Conservation (phyloP, 1,140 invertebrate species). For the Trichonephila clavipes region DNA sequence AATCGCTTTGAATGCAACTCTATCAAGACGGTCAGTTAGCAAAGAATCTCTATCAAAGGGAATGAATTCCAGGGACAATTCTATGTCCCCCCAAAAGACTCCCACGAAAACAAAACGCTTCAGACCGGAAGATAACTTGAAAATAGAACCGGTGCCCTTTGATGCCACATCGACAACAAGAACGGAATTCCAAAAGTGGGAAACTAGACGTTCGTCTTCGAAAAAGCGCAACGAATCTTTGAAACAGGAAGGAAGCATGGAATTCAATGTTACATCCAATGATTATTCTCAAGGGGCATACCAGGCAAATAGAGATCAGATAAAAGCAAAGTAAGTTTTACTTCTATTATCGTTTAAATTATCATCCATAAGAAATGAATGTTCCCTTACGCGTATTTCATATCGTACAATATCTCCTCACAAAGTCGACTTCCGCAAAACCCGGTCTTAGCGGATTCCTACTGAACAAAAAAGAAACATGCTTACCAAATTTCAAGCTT, state of each 20-base stretch:
- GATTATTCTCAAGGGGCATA: slow-evolving; percentile 61
- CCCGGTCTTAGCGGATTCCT: no score
- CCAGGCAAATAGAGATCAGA: not conserved
- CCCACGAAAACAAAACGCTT: not conserved
- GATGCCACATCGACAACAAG: slow-evolving; percentile 52
- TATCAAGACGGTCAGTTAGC: not conserved
- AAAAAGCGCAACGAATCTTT: slow-evolving; percentile 45
- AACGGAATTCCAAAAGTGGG: slow-evolving; percentile 62
- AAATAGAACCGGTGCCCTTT: slow-evolving; percentile 53
- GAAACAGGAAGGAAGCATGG: slow-evolving; percentile 69
- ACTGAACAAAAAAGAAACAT: no score
- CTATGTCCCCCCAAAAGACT: slow-evolving; percentile 15
- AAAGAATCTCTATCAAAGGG: not conserved
- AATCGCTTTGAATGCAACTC: not conserved
- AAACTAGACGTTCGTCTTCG: slow-evolving; percentile 39
- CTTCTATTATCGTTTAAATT: no score
- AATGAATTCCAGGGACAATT: not conserved
- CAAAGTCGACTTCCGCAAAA: no score
- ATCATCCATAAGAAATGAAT: no score
- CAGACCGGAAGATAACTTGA: slow-evolving; percentile 65
- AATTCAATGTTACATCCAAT: slow-evolving; percentile 57
- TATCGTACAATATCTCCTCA: no score
- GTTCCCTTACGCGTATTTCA: no score
- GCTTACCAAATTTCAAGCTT: no score
- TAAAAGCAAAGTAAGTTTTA: slow-evolving; percentile 56